A percentile compares a stretch with the other conserved stretches of the same genome.
These are phyloP conservation scores for Drosophila rufa DNA, from an alignment of 1,140 invertebrate species.

Conservation along the genomic window DNA sequence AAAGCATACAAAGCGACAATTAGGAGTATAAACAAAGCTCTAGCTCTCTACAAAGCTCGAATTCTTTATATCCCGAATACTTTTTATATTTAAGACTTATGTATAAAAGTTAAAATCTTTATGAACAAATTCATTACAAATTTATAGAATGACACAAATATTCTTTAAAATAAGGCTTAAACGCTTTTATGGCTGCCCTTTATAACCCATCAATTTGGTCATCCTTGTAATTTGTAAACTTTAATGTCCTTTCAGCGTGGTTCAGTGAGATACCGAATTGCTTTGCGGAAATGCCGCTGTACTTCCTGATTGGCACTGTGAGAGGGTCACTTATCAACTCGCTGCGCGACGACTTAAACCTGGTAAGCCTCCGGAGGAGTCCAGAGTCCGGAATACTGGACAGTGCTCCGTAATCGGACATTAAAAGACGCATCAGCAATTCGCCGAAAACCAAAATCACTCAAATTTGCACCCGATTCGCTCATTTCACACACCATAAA, in stretches of 20 bases:
- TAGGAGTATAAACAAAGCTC: no score
- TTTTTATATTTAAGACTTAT: no score
- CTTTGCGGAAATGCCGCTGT: conserved; percentile 87
- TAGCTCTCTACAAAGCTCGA: no score
- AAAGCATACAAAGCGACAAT: no score
- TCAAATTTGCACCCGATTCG: conserved; percentile 77
- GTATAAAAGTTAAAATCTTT: no score
- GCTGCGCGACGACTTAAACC: conserved; percentile 85
- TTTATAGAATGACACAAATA: not conserved
- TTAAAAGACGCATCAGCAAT: conserved; percentile 59
- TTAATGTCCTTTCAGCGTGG: conserved; percentile 48
- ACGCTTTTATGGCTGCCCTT: conserved; percentile 1
- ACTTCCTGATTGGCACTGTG: conserved; percentile 88
- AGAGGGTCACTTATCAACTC: conserved; percentile 87
- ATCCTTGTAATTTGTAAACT: conserved; percentile 6
- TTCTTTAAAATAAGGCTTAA: not conserved
- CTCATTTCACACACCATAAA: conserved; percentile 82
- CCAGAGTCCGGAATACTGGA: not conserved
- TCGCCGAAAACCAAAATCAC: conserved; percentile 62
- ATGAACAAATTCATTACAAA: no score
- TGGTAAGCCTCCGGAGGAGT: conserved; percentile 63
- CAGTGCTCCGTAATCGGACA: conserved; percentile 31
- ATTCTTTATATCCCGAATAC: no score
- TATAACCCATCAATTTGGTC: conserved; percentile 18
- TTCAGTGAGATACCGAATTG: conserved; percentile 86